Evolutionary conservation across 2,797 vertebrate genomes (phyloP).

Genomic region (Rhinella marina): DNA sequence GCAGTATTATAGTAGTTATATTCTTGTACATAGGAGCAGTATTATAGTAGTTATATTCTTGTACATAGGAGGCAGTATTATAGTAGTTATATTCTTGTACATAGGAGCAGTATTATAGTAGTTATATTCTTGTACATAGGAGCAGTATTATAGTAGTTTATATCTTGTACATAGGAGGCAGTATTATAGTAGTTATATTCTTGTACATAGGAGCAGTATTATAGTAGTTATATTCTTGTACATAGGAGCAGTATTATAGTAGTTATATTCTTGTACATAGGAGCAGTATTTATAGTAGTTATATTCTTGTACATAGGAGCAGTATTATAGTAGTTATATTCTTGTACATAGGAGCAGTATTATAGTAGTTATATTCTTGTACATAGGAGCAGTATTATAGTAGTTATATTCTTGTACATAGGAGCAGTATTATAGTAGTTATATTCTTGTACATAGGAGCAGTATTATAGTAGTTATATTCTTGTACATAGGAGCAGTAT

Average conservation of each 20-base stretch:
- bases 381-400: conserved; percentile 6
- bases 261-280: conserved; percentile 16
- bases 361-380: conserved; percentile 8
- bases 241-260: conserved; percentile 6
- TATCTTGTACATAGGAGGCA: neutral
- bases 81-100: neutral
- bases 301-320: neutral
- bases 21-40: neutral
- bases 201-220: neutral
- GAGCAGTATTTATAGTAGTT: conserved; percentile 1
- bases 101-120: neutral
- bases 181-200: neutral
- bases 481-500: neutral
- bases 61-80: conserved; percentile 4
- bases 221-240: conserved; percentile 10
- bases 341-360: neutral
- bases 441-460: neutral
- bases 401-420: conserved; percentile 14
- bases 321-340: conserved; percentile 12
- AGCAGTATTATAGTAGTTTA: neutral
- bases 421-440: conserved; percentile 12
- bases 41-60: conserved; percentile 22
- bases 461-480: conserved; percentile 15
- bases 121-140: neutral
- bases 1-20: conserved; percentile 4